Conservation (phyloP, 1,140 invertebrate species). For the Halictus rubicundus region DNA sequence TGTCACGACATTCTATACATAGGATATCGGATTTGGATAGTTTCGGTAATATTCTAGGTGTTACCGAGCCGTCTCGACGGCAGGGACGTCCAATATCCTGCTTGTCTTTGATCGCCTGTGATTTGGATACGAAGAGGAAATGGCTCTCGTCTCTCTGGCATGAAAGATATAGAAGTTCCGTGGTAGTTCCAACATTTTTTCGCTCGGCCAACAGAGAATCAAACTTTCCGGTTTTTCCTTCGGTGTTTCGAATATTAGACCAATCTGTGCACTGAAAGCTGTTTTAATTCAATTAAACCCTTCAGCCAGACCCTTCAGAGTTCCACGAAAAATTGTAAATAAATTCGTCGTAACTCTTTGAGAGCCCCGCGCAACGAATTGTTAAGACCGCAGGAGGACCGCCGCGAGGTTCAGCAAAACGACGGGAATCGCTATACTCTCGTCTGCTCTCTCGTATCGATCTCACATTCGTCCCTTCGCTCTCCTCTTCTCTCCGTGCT, state of each 20-base stretch:
- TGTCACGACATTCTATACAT: background rate
- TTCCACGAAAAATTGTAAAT: no score
- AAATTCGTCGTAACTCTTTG: background rate
- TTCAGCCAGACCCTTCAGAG: background rate
- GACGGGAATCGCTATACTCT: slow-evolving; percentile 57
- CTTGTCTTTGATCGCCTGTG: slow-evolving; percentile 35
- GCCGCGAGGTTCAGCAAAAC: slow-evolving; percentile 40
- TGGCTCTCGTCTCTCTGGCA: slow-evolving; percentile 16
- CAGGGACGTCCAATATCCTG: slow-evolving; percentile 59
- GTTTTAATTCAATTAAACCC: slow-evolving; percentile 29
- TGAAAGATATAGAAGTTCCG: slow-evolving; percentile 7
- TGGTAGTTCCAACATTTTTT: background rate
- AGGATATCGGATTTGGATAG: slow-evolving; percentile 44
- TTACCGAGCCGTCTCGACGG: slow-evolving; percentile 1
- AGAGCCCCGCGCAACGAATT: background rate
- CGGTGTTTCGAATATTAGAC: background rate
- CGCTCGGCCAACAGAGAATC: background rate
- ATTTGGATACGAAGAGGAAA: slow-evolving; percentile 39
- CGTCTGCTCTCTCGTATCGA: slow-evolving; percentile 58
- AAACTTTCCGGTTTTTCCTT: background rate
- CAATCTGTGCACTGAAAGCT: background rate
- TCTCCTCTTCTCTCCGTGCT: slow-evolving; percentile 31
- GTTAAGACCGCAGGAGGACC: slow-evolving; percentile 25
- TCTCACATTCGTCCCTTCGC: slow-evolving; percentile 54
- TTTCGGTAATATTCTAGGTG: slow-evolving; percentile 32